phyloP scores from a whole-genome alignment of 2,113 vertebrate species.

The Spea bombifrons region DNA sequence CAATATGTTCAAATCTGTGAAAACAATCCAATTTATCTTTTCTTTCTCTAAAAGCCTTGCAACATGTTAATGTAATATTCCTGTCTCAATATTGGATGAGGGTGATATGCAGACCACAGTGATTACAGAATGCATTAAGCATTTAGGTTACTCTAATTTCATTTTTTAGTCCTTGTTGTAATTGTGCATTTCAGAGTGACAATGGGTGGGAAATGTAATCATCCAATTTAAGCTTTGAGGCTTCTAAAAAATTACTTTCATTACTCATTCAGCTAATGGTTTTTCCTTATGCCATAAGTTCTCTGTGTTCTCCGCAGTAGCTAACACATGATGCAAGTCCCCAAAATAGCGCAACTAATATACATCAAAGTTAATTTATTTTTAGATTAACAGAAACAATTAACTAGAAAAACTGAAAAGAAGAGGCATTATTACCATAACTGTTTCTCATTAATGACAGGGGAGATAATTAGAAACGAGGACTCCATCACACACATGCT shows the following conservation, averaged over 20 bases:
- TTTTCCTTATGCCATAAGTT: not conserved
- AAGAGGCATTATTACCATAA: too few relatives aligned
- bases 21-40: slow-evolving; percentile 19
- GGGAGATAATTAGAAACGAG: too few relatives aligned
- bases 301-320: not conserved
- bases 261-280: slow-evolving; percentile 28
- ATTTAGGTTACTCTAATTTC: slow-evolving; percentile 10
- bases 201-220: not conserved
- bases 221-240: slow-evolving; percentile 1
- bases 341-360: not conserved
- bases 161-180: not conserved
- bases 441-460: too few relatives aligned
- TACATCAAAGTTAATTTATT: too few relatives aligned
- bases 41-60: not conserved
- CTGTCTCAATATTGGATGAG: slow-evolving; percentile 22
- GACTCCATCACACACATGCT: too few relatives aligned
- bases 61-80: slow-evolving; percentile 25
- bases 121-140: slow-evolving; percentile 12
- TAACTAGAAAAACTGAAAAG: too few relatives aligned
- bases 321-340: not conserved
- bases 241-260: slow-evolving; percentile 33
- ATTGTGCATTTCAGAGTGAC: slow-evolving; percentile 16
- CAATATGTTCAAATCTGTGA: slow-evolving; percentile 9
- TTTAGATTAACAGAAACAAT: too few relatives aligned
- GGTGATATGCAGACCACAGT: not conserved